phyloP scores from a whole-genome alignment of 2,113 vertebrate species.

The Bucco capensis region DNA sequence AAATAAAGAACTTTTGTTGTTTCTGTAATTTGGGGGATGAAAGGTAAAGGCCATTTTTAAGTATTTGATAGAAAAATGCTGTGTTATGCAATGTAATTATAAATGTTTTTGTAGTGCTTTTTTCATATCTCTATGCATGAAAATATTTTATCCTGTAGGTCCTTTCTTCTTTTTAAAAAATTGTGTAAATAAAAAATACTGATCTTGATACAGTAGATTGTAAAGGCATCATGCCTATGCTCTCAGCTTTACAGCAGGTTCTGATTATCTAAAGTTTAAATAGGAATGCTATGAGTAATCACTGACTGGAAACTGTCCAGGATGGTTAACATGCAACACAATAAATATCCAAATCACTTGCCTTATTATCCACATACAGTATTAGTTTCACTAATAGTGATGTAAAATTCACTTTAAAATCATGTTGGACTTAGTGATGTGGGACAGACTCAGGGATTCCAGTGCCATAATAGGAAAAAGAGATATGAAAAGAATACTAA shows the following conservation, averaged over 20 bases:
- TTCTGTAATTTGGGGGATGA: background rate
- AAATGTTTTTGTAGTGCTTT: background rate
- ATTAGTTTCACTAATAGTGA: background rate
- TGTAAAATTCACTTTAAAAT: background rate
- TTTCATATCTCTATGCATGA: background rate
- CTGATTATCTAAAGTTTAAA: background rate
- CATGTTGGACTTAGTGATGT: background rate
- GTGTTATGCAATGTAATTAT: background rate
- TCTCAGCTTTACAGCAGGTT: background rate
- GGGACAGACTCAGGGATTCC: background rate
- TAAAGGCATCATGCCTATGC: background rate
- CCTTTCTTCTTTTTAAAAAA: constrained; percentile 4
- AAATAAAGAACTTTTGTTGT: constrained; percentile 33
- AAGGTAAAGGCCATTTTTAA: constrained; percentile 21
- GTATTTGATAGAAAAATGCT: background rate
- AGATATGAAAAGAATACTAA: background rate
- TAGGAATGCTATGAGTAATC: background rate
- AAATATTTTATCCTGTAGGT: constrained; percentile 1
- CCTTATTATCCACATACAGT: background rate
- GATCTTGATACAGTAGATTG: background rate
- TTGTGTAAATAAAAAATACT: constrained; percentile 34
- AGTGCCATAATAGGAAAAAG: background rate
- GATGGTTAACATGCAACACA: background rate
- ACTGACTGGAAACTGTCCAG: background rate
- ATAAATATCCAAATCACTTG: background rate